Conservation (phyloP, 2,113 vertebrate species). For the Natator depressus region DNA sequence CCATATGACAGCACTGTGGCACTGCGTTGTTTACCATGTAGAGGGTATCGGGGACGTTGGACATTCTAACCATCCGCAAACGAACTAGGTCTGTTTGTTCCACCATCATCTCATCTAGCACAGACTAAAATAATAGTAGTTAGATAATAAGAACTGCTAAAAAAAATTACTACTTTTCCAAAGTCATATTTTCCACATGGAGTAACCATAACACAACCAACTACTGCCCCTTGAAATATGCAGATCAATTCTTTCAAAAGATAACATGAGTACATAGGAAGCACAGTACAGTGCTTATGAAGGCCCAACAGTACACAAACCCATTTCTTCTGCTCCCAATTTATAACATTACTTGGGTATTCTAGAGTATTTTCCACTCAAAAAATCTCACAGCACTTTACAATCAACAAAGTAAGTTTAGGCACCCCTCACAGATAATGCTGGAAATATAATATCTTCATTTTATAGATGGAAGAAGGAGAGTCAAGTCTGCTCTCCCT, state of each 20-base stretch:
- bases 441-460: not conserved
- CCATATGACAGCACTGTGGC: conserved; percentile 96
- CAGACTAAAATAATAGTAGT: conserved; percentile 82
- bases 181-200: not conserved
- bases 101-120: conserved; percentile 99
- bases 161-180: not conserved
- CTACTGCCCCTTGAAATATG: not conserved
- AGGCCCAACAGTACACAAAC: accelerated
- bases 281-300: not conserved
- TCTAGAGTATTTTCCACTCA: not conserved
- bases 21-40: conserved; percentile 98
- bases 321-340: not conserved
- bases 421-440: not conserved
- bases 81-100: conserved; percentile 96
- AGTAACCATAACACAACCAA: not conserved
- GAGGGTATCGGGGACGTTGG: conserved; percentile 97
- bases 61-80: conserved; percentile 96
- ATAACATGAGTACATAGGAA: not conserved
- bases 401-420: not conserved
- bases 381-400: not conserved
- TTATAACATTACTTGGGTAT: not conserved
- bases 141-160: not conserved
- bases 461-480: not conserved
- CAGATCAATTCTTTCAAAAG: not conserved
- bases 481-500: not conserved